Conservation (phyloP, 2,113 vertebrate species). For the Oryzias curvinotus region DNA sequence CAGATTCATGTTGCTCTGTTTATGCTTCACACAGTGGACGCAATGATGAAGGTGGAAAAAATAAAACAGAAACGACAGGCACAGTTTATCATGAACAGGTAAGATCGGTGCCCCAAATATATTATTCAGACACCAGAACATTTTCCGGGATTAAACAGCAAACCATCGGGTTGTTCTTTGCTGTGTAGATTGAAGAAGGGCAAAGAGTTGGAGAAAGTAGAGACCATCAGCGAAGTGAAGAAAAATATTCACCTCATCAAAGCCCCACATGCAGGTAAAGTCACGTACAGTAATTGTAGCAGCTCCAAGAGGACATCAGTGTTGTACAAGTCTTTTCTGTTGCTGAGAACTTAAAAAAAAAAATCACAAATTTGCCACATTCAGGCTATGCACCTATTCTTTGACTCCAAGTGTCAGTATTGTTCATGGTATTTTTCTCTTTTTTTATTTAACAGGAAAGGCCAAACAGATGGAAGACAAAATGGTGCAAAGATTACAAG, state of each 20-base stretch:
- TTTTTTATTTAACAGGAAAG: slow-evolving; percentile 75
- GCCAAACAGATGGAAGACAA: slow-evolving; percentile 91
- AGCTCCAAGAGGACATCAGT: too few species aligned
- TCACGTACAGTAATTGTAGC: not conserved
- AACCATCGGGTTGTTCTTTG: not conserved
- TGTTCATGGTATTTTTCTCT: not conserved
- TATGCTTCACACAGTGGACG: slow-evolving; percentile 82
- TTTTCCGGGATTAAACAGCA: not conserved
- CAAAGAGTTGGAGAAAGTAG: slow-evolving; percentile 90
- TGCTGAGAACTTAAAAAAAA: too few species aligned
- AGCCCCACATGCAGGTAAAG: slow-evolving; percentile 89
- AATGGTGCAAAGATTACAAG: slow-evolving; percentile 92
- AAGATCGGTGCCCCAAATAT: slow-evolving; percentile 17
- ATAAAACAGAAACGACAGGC: slow-evolving; percentile 94
- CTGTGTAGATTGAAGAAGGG: slow-evolving; percentile 87
- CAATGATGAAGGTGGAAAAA: slow-evolving; percentile 92
- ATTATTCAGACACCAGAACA: not conserved
- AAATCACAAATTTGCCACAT: too few species aligned
- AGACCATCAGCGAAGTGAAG: slow-evolving; percentile 93
- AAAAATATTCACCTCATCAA: slow-evolving; percentile 95
- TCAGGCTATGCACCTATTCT: too few species aligned
- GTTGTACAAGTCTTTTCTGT: too few species aligned
- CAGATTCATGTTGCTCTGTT: not conserved
- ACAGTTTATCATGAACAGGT: slow-evolving; percentile 97
- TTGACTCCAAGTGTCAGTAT: too few species aligned